Base-by-base conservation (phyloP, 2,888 invertebrate species). In the Noctua comes region DNA sequence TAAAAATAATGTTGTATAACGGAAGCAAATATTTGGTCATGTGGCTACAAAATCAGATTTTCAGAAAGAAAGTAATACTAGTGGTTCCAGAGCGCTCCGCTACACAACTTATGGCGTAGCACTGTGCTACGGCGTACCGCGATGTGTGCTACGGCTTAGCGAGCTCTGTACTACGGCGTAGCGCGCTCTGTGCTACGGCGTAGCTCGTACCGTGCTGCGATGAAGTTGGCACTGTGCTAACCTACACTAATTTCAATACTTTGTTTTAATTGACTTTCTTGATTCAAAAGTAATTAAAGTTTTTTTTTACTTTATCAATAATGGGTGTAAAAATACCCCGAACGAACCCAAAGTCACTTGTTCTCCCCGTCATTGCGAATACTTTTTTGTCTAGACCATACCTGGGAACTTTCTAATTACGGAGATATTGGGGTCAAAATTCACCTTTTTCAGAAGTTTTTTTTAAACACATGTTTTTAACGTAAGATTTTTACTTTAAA, bases 131-230 rank as follows among this genome's bases (percentile, higher is more conserved):
- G 59, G 24, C 59, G 43, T 59, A 43, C 59, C 6, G 2, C 1
- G 31, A 1, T 6, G 2, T 21, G 8, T 1, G 69, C 36, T 77
- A 82, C 62, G 62, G 1, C 40, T 7, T 40, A 43, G 43, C 40
- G 18, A 80, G n/a, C 3, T 18, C 4, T 16, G 5, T 5, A 51
- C n/a, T 77, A 73, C 51, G 62, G 24, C 78, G 43, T 78, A 62
- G 59, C 46, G 18, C 81, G n/a, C 5, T 13, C 2, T 21, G 5
- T 5, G 68, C 31, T 77, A 73, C 62, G 62, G 18, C 78, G 43
- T 78, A 62, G 59, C 46, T 11, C 2, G 27, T 27, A 36, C 2
- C 11, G 7, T 21, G 3, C 18, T 57, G 36, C 18, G 11, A 13
- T 79, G 5, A 79, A 11, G 0, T 54, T 43, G 10, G 1, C 18